These are phyloP conservation scores for Fissipunctia ypsillon DNA, from an alignment of 2,888 invertebrate species.

Conservation along the genomic window DNA sequence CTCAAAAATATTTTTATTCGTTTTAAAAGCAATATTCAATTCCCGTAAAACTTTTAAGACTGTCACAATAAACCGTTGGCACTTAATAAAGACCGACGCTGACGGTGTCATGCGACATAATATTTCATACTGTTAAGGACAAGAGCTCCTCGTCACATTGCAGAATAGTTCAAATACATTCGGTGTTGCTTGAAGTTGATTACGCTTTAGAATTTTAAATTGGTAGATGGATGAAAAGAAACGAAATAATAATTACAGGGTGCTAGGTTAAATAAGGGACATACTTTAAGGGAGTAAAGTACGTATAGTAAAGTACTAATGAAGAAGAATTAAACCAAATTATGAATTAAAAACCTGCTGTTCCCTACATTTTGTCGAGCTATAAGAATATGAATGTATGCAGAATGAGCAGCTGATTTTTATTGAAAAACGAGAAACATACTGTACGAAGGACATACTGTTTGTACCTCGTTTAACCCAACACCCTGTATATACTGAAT, in stretches of 20 bases:
- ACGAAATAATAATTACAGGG: neutral
- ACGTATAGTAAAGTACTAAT: too few relatives aligned
- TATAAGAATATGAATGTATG: too few relatives aligned
- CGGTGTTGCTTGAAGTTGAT: neutral
- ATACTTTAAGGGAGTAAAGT: neutral
- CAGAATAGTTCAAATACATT: neutral
- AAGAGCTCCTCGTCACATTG: constrained; percentile 15
- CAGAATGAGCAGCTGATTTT: too few relatives aligned
- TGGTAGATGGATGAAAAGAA: neutral
- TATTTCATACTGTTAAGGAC: constrained; percentile 53
- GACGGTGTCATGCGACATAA: constrained; percentile 40
- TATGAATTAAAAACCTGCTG: too few relatives aligned
- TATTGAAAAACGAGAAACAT: too few relatives aligned
- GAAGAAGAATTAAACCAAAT: too few relatives aligned
- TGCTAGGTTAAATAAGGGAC: neutral
- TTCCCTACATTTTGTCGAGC: neutral
- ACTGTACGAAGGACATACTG: too few relatives aligned
- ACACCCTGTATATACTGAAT: neutral
- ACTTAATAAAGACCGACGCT: constrained; percentile 59
- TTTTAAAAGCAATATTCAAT: constrained; percentile 57
- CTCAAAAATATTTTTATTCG: constrained; percentile 66
- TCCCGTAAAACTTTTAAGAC: constrained; percentile 68
- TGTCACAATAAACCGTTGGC: constrained; percentile 66
- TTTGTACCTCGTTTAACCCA: neutral
- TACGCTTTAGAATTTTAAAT: neutral